These are phyloP conservation scores for Pheosia gnoma DNA, from an alignment of 2,888 invertebrate species.

Conservation along the genomic window DNA sequence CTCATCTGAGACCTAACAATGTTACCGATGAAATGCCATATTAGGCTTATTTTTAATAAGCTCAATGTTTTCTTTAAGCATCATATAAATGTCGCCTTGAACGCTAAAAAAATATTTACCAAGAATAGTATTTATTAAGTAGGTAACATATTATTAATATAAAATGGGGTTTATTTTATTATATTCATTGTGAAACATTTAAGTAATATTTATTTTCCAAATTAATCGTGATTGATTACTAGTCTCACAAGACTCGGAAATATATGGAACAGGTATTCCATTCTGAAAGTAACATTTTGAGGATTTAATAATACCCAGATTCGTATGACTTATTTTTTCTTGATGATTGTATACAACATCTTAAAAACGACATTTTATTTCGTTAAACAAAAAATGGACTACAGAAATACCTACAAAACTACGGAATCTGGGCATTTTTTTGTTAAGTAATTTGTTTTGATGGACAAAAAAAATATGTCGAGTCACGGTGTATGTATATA, in stretches of 20 bases:
- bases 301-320: not conserved
- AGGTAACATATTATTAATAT: not conserved
- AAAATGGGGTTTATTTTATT: not conserved
- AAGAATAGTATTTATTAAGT: conserved; percentile 10
- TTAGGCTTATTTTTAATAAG: conserved; percentile 32
- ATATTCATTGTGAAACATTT: not conserved
- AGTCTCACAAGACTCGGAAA: not conserved
- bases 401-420: not conserved
- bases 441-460: conserved; percentile 23
- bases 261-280: not conserved
- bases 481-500: conserved; percentile 61
- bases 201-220: not conserved
- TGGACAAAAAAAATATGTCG: conserved; percentile 30
- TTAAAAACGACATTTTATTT: too few relatives aligned
- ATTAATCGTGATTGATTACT: not conserved
- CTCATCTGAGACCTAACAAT: conserved; percentile 26
- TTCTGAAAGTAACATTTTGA: not conserved
- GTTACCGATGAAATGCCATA: conserved; percentile 40
- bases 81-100: conserved; percentile 40
- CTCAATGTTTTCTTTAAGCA: conserved; percentile 35
- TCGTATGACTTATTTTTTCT: not conserved
- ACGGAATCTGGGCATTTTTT: conserved; percentile 31
- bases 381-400: too few relatives aligned
- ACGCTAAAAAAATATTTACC: conserved; percentile 38
- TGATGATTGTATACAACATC: not conserved